Base-by-base conservation (phyloP, 2,113 vertebrate species). In the Sinocyclocheilus anshuiensis region DNA sequence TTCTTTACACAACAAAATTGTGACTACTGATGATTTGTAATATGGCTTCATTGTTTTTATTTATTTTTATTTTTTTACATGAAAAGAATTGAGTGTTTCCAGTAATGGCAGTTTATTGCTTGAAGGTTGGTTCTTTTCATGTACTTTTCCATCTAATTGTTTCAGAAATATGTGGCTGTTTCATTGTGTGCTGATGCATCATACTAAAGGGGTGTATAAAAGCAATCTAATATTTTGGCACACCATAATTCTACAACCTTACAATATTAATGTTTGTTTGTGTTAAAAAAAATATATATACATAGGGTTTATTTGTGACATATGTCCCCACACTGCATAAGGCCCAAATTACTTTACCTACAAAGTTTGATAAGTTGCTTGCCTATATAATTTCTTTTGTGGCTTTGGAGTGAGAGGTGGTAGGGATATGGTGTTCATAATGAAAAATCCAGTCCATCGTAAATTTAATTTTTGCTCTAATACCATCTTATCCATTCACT, bases 1-100 rank as follows among this genome's bases (percentile, higher is more conserved):
- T 26, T 79, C 22, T 15, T 50, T 48, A 48, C 33, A 10, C 55
- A 39, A 4, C 55, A 79, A 22, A 24, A 22, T 92, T 92, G 93
- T 93, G 94, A 92, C 92, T 93, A 93, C 93, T 93, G 86, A 90
- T 91, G 86, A 92, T 92, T 93, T 91, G 93, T 93, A 89, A 75
- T 89, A 91, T 95, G 93, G 91, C 92, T 93, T 92, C 90, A 87
- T 92, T 95, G 92, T 93, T 91, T 39, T 36, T 36, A 36, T 2
- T 36, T 36, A 5, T 36, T 36, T 36, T 36, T 36, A 12, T 24
- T 63, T 11, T 65, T 65, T 26, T 2, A 69, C 69, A 11, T 11
- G 18, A 72, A 39, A 39, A 69, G 16, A 18, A 72, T 39, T 94
- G 20, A 36, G 16, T 13, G 20, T 63, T 63, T 80, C 13, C 57